These are phyloP conservation scores for Corella eumyota DNA, from an alignment of 23 tunicate genomes.

Conservation along the genomic window DNA sequence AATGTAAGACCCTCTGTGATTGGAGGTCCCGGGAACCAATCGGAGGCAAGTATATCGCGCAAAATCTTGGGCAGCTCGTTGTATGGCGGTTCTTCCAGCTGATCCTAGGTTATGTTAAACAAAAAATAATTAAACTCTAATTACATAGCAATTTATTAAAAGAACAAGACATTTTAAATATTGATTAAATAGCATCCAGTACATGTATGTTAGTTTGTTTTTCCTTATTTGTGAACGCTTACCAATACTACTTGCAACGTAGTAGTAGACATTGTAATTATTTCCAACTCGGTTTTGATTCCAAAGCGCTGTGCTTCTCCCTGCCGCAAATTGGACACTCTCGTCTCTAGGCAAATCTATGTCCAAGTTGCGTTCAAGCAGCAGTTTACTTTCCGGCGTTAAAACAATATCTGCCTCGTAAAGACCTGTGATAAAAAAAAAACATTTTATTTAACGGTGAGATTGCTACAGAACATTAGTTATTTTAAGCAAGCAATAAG, in stretches of 20 bases:
- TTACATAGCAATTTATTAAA: too few species aligned
- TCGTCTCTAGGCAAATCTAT: background rate
- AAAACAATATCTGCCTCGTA: slow-evolving; percentile 17
- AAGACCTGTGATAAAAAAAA: slow-evolving; percentile 3
- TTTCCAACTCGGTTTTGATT: slow-evolving; percentile 5
- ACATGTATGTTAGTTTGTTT: too few species aligned
- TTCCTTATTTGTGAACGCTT: slow-evolving; percentile 6
- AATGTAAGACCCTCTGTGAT: slow-evolving; percentile 15
- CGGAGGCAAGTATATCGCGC: slow-evolving; percentile 17
- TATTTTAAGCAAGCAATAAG: too few species aligned
- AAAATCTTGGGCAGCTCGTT: slow-evolving; percentile 21
- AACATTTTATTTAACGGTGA: background rate
- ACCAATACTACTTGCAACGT: slow-evolving; percentile 13
- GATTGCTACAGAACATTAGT: too few species aligned
- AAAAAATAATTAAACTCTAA: too few species aligned
- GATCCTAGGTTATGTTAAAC: too few species aligned
- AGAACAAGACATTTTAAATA: too few species aligned
- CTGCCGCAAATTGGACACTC: slow-evolving; percentile 17
- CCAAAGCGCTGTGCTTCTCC: slow-evolving; percentile 12
- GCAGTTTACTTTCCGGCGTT: background rate
- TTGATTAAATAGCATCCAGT: too few species aligned
- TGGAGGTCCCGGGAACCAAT: background rate
- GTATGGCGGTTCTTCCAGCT: slow-evolving; percentile 11
- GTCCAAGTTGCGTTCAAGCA: background rate
- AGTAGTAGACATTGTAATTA: slow-evolving; percentile 27